Evolutionary conservation across 2,113 vertebrate genomes (phyloP), one percentile per base, ranked within the genome.

Genomic region (Ailuropoda melanoleuca): DNA sequence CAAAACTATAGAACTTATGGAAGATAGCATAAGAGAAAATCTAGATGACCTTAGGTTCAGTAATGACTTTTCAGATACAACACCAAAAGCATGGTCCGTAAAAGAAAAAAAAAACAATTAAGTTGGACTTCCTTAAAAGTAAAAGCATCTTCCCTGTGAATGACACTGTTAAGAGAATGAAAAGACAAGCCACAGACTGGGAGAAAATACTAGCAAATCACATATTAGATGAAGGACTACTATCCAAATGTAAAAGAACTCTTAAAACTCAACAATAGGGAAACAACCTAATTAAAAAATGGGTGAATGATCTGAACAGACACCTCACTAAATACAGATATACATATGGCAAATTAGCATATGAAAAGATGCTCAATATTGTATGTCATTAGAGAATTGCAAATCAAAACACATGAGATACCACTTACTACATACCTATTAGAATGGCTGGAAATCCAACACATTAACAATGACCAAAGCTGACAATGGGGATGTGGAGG

Each of bases 401-500:
- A 91, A 96, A 70, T 77, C 43, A 60, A 91, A 77, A 88, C 34
- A 86, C 86, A 81, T 26, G 43, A 88, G 29, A 50, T 97, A n/a
- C 50, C 29, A 55, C 46, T 64, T 17, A 21, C 62, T 81, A 26
- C 8, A 39, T 7, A 81, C 21, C 66, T 77, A 92, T 94, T 84
- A 72, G 19, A 82, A 84, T 94, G 66, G 4, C 60, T 96, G 56
- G 74, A 94, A 84, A 83, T 48, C 53, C 77, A 94, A 68, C 83
- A 56, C 46, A 89, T 14, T 84, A 75, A 84, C 46, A 62, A 75
- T 7, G 4, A 17, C 26, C 34, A 88, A 92, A 83, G 53, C 29
- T 89, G 58, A 21, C 89, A 89, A 68, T 74, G 66, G 75, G 46
- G 29, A 75, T 34, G 9, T 24, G n/a, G 37, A 89, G 23, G 46